Base-by-base conservation (phyloP, 2,797 vertebrate species). In the Geotrypetes seraphini region DNA sequence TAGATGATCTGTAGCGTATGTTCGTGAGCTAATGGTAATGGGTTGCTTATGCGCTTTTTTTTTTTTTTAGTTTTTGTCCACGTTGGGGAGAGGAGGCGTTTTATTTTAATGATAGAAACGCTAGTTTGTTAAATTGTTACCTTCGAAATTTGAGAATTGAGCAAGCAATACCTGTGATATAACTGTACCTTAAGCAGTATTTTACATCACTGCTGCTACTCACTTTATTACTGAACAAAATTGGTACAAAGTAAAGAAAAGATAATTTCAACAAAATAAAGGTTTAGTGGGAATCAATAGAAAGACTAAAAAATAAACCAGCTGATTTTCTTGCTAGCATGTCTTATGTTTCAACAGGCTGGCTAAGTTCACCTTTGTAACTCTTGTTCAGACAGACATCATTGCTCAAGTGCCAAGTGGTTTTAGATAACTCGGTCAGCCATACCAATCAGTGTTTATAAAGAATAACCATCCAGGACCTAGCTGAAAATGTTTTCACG, bases 21-120 rank as follows among this genome's bases (percentile, higher is more conserved):
- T 89, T 86, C 81, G 90, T 90, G 90, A 91, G 79, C 92, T 95
- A 91, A 94, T 94, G 84, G 66, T 81, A 80, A 91, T 96, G 92
- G n/a, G 79, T 84, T 80, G 75, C 87, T 90, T 88, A 87, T 87
- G 89, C 89, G 85, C 87, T 79, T 69, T 82, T 67, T 76, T 60
- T 57, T 79, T 69, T 82, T 67, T 76, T 60, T 57, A 54, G 75
- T 63, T 81, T n/a, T 69, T 73, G 46, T 33, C 63, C 69, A 66
- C 69, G 71, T 67, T 53, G 63, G 59, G 62, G n/a, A n/a, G n/a
- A 73, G 50, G 67, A 73, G 73, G 69, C 59, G 53, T 57, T 70
- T 71, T 78, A 66, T 61, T 74, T 77, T 74, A 75, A 43, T 51
- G 75, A 79, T 78, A 76, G 71, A 73, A 75, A 83, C 70, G 73